These are phyloP conservation scores for Bucorvus abyssinicus DNA, from an alignment of 2,797 vertebrate genomes.

Conservation along the genomic window DNA sequence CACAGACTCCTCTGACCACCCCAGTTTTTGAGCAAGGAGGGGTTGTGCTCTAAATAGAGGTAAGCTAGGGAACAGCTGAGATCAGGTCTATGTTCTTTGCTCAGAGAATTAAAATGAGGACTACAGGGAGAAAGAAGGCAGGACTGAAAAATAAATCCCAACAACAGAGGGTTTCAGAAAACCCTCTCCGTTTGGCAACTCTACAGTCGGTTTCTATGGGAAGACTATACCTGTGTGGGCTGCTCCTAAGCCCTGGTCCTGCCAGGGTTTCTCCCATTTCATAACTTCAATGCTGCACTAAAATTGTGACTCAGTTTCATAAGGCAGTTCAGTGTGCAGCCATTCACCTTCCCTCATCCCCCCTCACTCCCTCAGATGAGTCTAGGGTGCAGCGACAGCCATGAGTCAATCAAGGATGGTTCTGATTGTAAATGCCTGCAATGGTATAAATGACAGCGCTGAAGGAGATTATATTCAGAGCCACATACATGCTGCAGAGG, in stretches of 20 bases:
- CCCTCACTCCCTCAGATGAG: neutral
- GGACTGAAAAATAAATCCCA: neutral
- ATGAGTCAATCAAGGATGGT: conserved; percentile 47
- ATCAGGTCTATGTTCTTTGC: neutral
- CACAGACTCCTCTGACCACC: neutral
- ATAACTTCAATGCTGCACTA: neutral
- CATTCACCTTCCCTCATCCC: conserved; percentile 10
- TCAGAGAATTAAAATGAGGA: neutral
- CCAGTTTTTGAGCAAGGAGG: rapidly evolving
- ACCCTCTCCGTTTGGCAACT: neutral
- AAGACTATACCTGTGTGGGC: neutral
- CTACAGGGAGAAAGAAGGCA: neutral
- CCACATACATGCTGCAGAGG: conserved; percentile 23
- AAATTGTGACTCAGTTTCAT: neutral
- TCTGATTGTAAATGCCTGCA: conserved; percentile 66
- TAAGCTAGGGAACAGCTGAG: neutral
- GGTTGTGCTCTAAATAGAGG: neutral
- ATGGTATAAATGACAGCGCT: conserved; percentile 58
- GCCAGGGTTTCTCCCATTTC: neutral
- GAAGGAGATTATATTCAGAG: conserved; percentile 67
- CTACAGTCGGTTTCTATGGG: neutral
- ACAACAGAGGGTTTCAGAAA: neutral
- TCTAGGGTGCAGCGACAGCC: neutral
- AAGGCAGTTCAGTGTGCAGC: neutral
- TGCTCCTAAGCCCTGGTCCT: neutral